phyloP scores from a whole-genome alignment of 2,797 vertebrate species.

The Melanotaenia trifasciata region DNA sequence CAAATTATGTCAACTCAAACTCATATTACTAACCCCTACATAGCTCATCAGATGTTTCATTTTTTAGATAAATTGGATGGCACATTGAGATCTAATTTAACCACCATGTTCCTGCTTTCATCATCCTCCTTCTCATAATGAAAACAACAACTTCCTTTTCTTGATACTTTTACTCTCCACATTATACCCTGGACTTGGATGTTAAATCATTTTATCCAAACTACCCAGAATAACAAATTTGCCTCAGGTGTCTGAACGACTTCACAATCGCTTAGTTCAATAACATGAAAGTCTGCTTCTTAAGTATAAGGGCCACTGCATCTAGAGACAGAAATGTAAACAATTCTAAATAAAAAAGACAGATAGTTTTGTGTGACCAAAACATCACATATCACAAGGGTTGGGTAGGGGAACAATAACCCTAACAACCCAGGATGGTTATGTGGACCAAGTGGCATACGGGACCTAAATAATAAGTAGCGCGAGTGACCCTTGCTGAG shows the following conservation, averaged over 20 bases:
- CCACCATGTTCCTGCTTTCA: neutral
- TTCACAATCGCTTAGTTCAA: neutral
- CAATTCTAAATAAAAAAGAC: neutral
- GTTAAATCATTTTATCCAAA: neutral
- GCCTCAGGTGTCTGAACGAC: neutral
- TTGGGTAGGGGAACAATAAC: neutral
- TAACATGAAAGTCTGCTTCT: no score
- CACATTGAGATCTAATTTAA: neutral
- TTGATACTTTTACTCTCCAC: neutral
- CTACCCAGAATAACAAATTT: neutral
- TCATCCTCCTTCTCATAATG: slow-evolving; percentile 9
- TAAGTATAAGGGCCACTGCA: neutral
- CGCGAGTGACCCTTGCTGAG: neutral
- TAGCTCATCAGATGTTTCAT: neutral
- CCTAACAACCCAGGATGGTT: neutral
- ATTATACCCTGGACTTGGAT: neutral
- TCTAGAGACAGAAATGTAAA: neutral
- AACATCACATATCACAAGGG: no score
- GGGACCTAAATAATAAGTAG: neutral
- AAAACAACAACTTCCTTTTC: slow-evolving; percentile 2
- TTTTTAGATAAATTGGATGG: neutral
- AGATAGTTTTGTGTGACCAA: no score
- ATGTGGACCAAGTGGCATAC: neutral
- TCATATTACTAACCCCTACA: neutral
- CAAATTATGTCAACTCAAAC: neutral